A percentile compares a stretch with the other conserved stretches of the same genome.
Evolutionary conservation across 2,113 vertebrate genomes (phyloP).

Genomic region (Sterrhoptilus dennistouni): DNA sequence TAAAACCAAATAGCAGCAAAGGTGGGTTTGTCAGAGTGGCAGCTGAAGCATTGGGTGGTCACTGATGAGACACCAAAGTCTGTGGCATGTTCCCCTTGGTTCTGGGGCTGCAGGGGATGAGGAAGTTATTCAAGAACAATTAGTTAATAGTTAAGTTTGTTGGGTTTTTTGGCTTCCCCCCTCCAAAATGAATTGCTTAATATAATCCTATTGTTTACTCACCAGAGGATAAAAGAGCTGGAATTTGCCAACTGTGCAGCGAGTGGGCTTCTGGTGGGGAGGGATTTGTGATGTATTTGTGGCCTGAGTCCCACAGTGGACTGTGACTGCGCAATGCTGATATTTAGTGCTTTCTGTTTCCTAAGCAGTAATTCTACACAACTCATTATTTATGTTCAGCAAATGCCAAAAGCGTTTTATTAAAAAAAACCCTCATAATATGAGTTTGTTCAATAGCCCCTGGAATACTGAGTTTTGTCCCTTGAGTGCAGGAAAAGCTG

Average conservation of each 20-base stretch:
- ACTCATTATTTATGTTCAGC: background rate
- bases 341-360: background rate
- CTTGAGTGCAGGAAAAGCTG: background rate
- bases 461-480: background rate
- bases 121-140: background rate
- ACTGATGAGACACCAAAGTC: background rate
- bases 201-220: background rate
- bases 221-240: background rate
- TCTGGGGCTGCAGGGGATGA: background rate
- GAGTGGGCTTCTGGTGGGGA: background rate
- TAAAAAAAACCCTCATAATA: background rate
- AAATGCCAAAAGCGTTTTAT: background rate
- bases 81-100: rapidly evolving
- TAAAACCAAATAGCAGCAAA: background rate
- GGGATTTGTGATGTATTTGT: background rate
- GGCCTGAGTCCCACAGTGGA: background rate
- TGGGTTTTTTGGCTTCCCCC: background rate
- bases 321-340: background rate
- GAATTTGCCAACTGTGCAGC: background rate
- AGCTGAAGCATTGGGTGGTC: rapidly evolving
- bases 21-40: background rate
- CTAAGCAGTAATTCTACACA: background rate
- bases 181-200: background rate
- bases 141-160: background rate
- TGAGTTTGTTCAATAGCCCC: background rate